Base-by-base conservation (phyloP, 2,888 invertebrate genomes). In the Pammene fasciana region DNA sequence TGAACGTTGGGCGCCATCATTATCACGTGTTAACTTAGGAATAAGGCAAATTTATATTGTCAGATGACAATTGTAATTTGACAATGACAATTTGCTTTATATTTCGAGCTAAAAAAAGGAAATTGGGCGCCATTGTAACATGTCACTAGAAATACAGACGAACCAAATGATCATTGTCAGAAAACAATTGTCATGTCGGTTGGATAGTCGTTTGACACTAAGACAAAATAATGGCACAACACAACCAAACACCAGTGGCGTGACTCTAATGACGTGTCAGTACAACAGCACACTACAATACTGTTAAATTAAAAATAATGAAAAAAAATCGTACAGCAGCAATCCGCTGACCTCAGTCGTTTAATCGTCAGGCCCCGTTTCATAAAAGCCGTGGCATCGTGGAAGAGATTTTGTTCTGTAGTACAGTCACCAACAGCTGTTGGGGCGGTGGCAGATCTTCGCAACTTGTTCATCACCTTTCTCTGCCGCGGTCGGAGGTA, bases 271-370 rank as follows among this genome's bases (percentile, higher is more conserved):
- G 83, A 80, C 80, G 89, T 91, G 91, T 90, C 87, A 92, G 86
- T 89, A 85, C 81, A 50, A 80, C 5, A 50, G 89, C 89, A 88
- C 89, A 90, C 91, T 90, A 91, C 85, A 52, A 87, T 89, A 86
- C 86, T 76, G 85, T 86, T 83, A 81, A 78, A 74, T 75, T 77
- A 82, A 77, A 81, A 76, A 80, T 78, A 79, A 80, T 38, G 41
- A 77, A 76, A 76, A 81, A 83, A 88, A 86, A 86, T 87, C 89
- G 87, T 87, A 89, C 89, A 88, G 89, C 86, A 85, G 77, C 78
- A 88, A 88, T 84, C 87, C 85, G 86, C 93, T 92, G 91, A 93
- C 93, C 93, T 93, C 90, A 93, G 86, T 79, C 93, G 87, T 84
- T 93, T 93, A 72, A 93, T 93, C 76, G 93, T 92, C 83, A 93